These are phyloP conservation scores for Trichechus manatus DNA, from an alignment of 2,113 vertebrate species.

Conservation along the genomic window DNA sequence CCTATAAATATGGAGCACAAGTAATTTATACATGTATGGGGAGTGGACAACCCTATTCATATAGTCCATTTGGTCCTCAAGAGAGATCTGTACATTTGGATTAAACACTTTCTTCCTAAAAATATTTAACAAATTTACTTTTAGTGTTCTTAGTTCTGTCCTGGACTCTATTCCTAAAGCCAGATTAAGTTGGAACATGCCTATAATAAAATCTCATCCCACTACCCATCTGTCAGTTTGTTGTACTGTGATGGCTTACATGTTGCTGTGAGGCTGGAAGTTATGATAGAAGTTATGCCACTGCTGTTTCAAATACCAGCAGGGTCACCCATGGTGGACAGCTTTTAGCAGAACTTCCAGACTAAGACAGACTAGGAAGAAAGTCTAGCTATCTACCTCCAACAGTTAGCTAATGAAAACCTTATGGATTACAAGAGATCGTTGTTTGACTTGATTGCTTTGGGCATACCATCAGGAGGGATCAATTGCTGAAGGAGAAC, in stretches of 20 bases:
- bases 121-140: neutral
- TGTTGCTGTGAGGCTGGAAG: neutral
- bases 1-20: neutral
- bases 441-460: neutral
- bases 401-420: neutral
- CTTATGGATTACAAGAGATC: neutral
- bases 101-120: neutral
- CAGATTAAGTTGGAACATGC: neutral
- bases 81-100: slow-evolving; percentile 20
- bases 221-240: neutral
- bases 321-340: neutral
- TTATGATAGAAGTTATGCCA: neutral
- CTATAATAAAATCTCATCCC: neutral
- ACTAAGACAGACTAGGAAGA: neutral
- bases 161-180: slow-evolving; percentile 1
- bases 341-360: neutral
- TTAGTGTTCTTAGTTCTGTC: slow-evolving; percentile 14
- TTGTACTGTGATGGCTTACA: neutral
- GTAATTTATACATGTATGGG: neutral
- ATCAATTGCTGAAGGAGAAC: neutral
- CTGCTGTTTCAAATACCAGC: neutral
- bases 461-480: neutral
- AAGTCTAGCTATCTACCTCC: neutral
- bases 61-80: neutral
- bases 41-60: neutral